Conservation (phyloP, 2,797 vertebrate species). For the Gymnoscopelus braueri region DNA sequence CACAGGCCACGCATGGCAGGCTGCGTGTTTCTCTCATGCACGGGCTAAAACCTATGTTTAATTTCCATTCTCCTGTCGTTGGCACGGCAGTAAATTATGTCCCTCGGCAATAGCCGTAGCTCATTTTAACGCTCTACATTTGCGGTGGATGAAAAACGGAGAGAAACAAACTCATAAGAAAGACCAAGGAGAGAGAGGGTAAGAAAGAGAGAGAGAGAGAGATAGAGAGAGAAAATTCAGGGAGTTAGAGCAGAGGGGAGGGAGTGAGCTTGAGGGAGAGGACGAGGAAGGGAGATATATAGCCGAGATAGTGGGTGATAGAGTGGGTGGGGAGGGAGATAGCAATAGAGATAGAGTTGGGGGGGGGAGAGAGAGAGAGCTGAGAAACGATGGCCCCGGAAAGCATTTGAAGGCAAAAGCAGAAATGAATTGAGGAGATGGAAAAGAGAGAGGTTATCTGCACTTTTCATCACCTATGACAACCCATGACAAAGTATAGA, state of each 20-base stretch:
- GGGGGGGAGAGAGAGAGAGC: too few relatives aligned
- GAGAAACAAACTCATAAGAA: constrained; percentile 42
- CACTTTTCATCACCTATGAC: too few relatives aligned
- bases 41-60: constrained; percentile 69
- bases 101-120: constrained; percentile 42
- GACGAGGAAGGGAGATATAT: too few relatives aligned
- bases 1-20: constrained; percentile 37
- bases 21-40: constrained; percentile 25
- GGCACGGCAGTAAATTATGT: constrained; percentile 72
- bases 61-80: constrained; percentile 70
- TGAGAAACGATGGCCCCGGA: too few relatives aligned
- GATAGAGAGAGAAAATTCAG: not conserved
- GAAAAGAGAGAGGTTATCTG: too few relatives aligned
- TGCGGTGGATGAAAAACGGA: constrained; percentile 36
- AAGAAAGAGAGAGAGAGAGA: constrained; percentile 4
- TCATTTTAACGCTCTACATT: constrained; percentile 57
- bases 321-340: too few relatives aligned
- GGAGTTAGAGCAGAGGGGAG: constrained; percentile 18
- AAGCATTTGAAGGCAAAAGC: too few relatives aligned
- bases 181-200: not conserved
- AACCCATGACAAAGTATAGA: too few relatives aligned
- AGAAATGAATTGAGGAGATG: too few relatives aligned
- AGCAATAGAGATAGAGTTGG: too few relatives aligned
- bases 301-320: too few relatives aligned
- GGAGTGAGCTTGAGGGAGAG: not conserved